Percentiles rank a stretch among this genome's conserved stretches.
These are phyloP conservation scores for Drosophila pseudotalamancana DNA, from an alignment of 2,888 invertebrate species.

Conservation along the genomic window DNA sequence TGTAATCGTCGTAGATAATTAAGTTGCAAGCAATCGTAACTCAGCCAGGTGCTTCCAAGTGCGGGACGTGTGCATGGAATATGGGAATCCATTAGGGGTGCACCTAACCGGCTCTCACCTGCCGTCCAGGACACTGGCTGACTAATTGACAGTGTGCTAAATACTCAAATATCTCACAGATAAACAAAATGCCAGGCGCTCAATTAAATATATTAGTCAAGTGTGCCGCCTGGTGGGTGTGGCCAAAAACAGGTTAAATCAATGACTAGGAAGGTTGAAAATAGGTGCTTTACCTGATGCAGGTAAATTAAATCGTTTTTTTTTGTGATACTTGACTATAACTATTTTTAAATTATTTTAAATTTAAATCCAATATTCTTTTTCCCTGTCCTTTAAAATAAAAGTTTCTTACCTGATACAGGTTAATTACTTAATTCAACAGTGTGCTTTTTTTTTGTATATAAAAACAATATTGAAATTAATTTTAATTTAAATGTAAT, in stretches of 20 bases:
- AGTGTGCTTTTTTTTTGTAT: too few relatives aligned
- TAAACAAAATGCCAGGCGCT: slow-evolving; percentile 55
- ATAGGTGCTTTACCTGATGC: too few relatives aligned
- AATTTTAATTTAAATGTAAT: too few relatives aligned
- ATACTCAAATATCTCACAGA: slow-evolving; percentile 8
- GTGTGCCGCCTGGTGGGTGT: too few relatives aligned
- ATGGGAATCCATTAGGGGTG: slow-evolving; percentile 23
- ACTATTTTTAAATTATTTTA: too few relatives aligned
- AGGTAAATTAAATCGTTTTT: neutral
- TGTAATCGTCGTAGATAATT: slow-evolving; percentile 78
- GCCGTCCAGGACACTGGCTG: neutral
- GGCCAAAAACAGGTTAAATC: neutral
- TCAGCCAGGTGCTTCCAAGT: slow-evolving; percentile 32
- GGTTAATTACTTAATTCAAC: too few relatives aligned
- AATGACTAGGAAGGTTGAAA: neutral
- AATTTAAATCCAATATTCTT: too few relatives aligned
- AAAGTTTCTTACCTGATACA: too few relatives aligned
- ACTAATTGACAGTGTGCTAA: slow-evolving; percentile 21
- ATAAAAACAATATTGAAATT: too few relatives aligned
- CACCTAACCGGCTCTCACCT: neutral
- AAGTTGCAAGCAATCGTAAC: slow-evolving; percentile 67
- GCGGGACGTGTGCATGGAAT: slow-evolving; percentile 1
- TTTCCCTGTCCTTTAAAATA: too few relatives aligned
- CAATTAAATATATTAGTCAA: slow-evolving; percentile 5
- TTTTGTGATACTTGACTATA: too few relatives aligned